Base-by-base conservation (phyloP, 2,888 invertebrate genomes). In the Xanthorhoe spadicearia region DNA sequence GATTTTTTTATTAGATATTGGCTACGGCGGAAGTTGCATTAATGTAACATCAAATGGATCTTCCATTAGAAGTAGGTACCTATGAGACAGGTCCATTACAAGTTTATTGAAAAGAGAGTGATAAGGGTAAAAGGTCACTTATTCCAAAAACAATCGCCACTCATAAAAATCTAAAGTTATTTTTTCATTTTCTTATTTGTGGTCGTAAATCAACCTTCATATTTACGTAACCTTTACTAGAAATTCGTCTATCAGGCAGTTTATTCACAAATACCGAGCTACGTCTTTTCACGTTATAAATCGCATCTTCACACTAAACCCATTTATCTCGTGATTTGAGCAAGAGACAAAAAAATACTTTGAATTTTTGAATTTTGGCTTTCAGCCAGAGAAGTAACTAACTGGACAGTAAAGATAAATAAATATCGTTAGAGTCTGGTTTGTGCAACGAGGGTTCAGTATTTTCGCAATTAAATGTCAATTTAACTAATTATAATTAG, bases 41-140 rank as follows among this genome's bases (percentile, higher is more conserved):
- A 64, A 51, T 49, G 57, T 50, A 58, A 53, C 28, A 54, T 57
- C 49, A 64, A 54, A 61, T 43, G n/a, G 23, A 55, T 28, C 55
- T 63, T 58, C 68, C 43, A 68, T 64, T 58, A 56, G 35, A 60
- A 63, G 18, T 66, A n/a, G n/a, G n/a, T n/a, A n/a, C n/a, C n/a
- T n/a, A 62, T 62, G 55, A 43, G 61, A 19, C 54, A 57, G 50
- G 46, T 56, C 58, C 13, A 59, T 48, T 54, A 28, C 8, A 61
- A 48, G 48, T 53, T 63, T 64, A 58, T 43, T 54, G 28, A 53
- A 52, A 63, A 58, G 23, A n/a, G 43, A 62, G 23, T 43, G 43
- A 17, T 6, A 18, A 18, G 49, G 3, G 8, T 10, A 18, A 7
- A 17, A 50, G 19, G 23, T 15, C 46, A 46, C 15, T n/a, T 15